Evolutionary conservation across 2,888 invertebrate genomes (phyloP).

Genomic region (Argyra leucocephala): DNA sequence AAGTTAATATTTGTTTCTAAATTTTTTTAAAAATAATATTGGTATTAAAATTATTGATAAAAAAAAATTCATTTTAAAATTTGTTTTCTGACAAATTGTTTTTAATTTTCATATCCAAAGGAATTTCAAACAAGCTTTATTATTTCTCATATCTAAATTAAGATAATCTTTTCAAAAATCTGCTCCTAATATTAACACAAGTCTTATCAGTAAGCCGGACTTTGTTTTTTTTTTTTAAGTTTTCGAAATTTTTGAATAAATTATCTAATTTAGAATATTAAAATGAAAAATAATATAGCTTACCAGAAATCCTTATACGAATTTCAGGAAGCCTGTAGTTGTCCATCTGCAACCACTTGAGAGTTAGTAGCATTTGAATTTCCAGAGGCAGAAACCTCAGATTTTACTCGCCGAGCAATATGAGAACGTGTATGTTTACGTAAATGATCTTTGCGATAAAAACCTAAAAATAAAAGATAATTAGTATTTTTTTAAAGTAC

Average conservation of each 20-base stretch:
- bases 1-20: too few species aligned
- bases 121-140: background rate
- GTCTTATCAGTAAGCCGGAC: too few species aligned
- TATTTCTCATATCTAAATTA: background rate
- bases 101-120: background rate
- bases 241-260: background rate
- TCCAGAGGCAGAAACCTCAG: slow-evolving; percentile 66
- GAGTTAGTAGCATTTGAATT: slow-evolving; percentile 42
- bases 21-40: too few species aligned
- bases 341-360: slow-evolving; percentile 30
- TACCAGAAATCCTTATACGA: slow-evolving; percentile 47
- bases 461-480: slow-evolving; percentile 45
- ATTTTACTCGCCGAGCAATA: slow-evolving; percentile 74
- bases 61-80: too few species aligned
- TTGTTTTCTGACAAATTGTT: background rate
- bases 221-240: too few species aligned
- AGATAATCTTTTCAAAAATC: background rate
- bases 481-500: background rate
- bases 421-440: slow-evolving; percentile 78
- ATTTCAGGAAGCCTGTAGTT: slow-evolving; percentile 45
- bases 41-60: too few species aligned
- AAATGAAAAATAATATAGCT: slow-evolving; percentile 28
- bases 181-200: too few species aligned
- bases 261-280: background rate
- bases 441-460: slow-evolving; percentile 79